Evolutionary conservation across 1,140 invertebrate genomes (phyloP).

Genomic region (Drosophila burlai): DNA sequence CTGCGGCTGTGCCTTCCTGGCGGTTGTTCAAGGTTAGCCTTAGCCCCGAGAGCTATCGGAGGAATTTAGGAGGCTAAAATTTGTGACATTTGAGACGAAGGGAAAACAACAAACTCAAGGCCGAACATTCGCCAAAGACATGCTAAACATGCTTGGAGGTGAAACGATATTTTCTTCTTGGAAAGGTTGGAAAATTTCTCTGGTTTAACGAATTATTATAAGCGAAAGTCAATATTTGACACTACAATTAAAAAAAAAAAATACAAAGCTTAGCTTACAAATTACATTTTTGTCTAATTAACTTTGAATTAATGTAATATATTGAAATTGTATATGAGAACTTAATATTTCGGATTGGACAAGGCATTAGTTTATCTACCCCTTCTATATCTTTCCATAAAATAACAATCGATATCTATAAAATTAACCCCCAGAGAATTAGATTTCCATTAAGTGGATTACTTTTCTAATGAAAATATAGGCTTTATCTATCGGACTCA

Average conservation of each 20-base stretch:
- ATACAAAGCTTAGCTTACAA: no score
- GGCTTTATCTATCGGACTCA: background rate
- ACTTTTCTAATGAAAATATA: background rate
- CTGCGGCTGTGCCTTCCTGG: conserved; percentile 21
- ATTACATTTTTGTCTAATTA: no score
- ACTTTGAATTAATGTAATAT: no score
- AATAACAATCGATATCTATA: background rate
- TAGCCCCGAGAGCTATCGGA: conserved; percentile 16
- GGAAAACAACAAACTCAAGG: background rate
- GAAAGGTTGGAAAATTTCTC: background rate
- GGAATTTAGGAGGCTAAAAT: conserved; percentile 7
- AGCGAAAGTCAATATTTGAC: no score
- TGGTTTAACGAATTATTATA: no score
- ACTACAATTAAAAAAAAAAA: no score
- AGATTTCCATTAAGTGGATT: background rate
- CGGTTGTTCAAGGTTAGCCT: conserved; percentile 45
- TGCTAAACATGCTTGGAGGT: background rate
- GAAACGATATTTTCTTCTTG: background rate
- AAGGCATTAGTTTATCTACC: background rate
- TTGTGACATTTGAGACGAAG: conserved; percentile 20
- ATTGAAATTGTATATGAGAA: no score
- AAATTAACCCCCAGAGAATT: background rate
- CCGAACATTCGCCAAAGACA: background rate
- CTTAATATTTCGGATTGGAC: background rate
- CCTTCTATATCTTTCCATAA: no score